Base-by-base conservation (phyloP, 2,888 invertebrate species). In the Melangyna quadrimaculata region DNA sequence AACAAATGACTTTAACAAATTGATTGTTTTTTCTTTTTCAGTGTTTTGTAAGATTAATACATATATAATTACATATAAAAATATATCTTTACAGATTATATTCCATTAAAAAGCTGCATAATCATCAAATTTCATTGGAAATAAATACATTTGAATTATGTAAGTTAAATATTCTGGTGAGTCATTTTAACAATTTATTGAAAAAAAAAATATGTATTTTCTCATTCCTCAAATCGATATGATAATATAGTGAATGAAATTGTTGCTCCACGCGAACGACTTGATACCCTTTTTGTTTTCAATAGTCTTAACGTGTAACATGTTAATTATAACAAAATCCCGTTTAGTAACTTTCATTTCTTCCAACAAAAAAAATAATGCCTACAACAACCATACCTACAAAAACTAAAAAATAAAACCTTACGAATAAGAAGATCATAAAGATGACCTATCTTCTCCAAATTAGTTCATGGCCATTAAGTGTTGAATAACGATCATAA, bases 381-480 rank as follows among this genome's bases (percentile, higher is more conserved):
- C 9, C 22, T 37, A 14, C 59, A 32, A 10, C 17, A 8, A 55
- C 19, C 19, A 29, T 17, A 19, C n/a, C n/a, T n/a, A n/a, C n/a
- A n/a, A n/a, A 37, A 59, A 35, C n/a, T n/a, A 35, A 2, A 9
- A 37, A 12, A 22, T 4, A 40, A 37, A 61, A 24, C 9, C 35
- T 2, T 22, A 22, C 12, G 48, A 14, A 48, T 2, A 40, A 40
- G 27, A 61, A 43, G 22, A 40, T 27, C 10, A 27, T 14, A 37
- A 63, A 35, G 17, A 43, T 43, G 27, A 43, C 61, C 61, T 22
- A 27, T 43, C 61, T 63, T 22, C 17, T 10, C 27, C 22, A 43
- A 63, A 63, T 63, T 63, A 43, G 61, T 63, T 63, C 61, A 63
- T 63, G 61, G 17, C 27, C 61, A 63, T 63, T 63, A 63, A 63